Conservation (phyloP, 2,888 invertebrate genomes). For the Onthophagus sagittarius region DNA sequence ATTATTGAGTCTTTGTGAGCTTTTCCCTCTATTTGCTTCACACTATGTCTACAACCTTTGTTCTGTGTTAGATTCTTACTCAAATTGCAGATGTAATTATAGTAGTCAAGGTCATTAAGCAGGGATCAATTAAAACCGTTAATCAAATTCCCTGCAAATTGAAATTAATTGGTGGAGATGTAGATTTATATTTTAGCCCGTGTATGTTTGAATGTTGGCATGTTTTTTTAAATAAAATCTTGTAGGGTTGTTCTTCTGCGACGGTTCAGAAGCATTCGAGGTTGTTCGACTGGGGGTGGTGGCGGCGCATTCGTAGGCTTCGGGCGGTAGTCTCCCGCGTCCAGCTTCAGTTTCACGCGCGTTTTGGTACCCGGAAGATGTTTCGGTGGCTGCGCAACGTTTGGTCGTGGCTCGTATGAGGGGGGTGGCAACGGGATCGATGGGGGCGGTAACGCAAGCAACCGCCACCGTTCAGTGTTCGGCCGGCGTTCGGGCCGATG, state of each 20-base stretch:
- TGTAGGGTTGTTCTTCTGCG: not conserved
- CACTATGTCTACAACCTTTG: too few relatives aligned
- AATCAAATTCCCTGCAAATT: too few relatives aligned
- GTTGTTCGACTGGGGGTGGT: not conserved
- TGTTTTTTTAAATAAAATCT: not conserved
- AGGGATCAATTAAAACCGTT: too few relatives aligned
- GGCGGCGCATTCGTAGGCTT: not conserved
- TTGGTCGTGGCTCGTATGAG: slow-evolving; percentile 24
- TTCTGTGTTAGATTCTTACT: too few relatives aligned
- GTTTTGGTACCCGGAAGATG: slow-evolving; percentile 14
- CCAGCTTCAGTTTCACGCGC: slow-evolving; percentile 14
- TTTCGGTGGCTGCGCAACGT: slow-evolving; percentile 30
- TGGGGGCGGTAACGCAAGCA: slow-evolving; percentile 30
- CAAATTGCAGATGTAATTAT: too few relatives aligned
- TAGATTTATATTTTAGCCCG: not conserved
- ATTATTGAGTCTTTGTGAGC: not conserved
- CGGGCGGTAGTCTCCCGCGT: not conserved
- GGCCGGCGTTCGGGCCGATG: slow-evolving; percentile 39
- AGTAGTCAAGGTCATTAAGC: too few relatives aligned
- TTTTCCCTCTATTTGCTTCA: not conserved
- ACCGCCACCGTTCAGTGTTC: slow-evolving; percentile 32
- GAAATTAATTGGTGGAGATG: too few relatives aligned
- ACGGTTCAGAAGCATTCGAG: not conserved
- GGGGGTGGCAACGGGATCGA: slow-evolving; percentile 29
- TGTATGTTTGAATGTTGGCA: not conserved